Evolutionary conservation across 2,888 invertebrate genomes (phyloP).

Genomic region (Eledona agricola): DNA sequence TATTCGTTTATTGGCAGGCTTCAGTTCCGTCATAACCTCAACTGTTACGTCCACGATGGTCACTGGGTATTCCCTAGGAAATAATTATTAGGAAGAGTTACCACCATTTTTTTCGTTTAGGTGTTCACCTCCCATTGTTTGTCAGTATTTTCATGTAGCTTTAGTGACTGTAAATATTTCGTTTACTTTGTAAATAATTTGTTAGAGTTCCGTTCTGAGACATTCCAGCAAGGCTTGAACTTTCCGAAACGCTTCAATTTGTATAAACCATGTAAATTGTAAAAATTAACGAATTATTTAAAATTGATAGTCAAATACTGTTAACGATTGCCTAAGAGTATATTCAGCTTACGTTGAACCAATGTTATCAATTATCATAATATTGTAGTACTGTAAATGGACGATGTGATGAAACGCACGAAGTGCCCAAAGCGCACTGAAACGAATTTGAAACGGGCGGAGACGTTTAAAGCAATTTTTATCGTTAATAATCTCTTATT

Average conservation of each 20-base stretch:
- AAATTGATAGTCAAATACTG: constrained; percentile 40
- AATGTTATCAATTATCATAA: constrained; percentile 31
- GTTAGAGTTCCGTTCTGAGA: constrained; percentile 6
- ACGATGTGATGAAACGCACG: no score
- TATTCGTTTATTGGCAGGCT: constrained; percentile 9
- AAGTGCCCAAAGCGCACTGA: no score
- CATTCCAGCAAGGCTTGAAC: constrained; percentile 3
- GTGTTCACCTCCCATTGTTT: constrained; percentile 19
- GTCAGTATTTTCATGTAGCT: constrained; percentile 24
- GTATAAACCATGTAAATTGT: constrained; percentile 43
- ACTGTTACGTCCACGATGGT: constrained; percentile 20
- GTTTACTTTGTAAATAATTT: constrained; percentile 24
- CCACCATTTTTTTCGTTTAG: constrained; percentile 23
- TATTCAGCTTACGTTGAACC: constrained; percentile 41
- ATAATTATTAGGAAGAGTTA: constrained; percentile 21
- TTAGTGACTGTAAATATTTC: constrained; percentile 27
- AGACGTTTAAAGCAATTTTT: constrained; percentile 26
- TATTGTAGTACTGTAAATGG: constrained; percentile 20
- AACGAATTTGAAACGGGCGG: constrained; percentile 15
- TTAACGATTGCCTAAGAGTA: constrained; percentile 41
- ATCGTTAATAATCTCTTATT: constrained; percentile 27
- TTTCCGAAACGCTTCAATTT: constrained; percentile 19
- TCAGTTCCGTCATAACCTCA: no score
- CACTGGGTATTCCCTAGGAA: constrained; percentile 15
- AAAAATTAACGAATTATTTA: constrained; percentile 43